Conservation (phyloP, 2,888 invertebrate genomes). For the Xylota segnis region DNA sequence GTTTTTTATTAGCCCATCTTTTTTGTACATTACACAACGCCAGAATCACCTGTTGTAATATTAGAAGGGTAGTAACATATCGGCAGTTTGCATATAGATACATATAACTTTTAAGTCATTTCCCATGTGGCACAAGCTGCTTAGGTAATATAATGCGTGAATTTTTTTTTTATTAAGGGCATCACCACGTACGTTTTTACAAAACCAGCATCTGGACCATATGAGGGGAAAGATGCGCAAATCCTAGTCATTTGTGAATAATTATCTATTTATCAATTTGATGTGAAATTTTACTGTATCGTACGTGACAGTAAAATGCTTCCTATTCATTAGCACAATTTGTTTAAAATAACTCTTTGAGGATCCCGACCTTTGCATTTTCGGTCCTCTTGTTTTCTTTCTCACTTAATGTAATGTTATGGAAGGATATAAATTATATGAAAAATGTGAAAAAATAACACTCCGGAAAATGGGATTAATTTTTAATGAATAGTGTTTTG, state of each 20-base stretch:
- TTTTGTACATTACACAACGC: constrained; percentile 1
- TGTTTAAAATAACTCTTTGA: constrained; percentile 13
- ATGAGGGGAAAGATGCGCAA: background rate
- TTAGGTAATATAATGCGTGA: constrained; percentile 11
- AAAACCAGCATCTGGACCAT: background rate
- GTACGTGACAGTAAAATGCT: constrained; percentile 10
- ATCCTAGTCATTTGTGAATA: background rate
- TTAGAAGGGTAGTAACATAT: constrained; percentile 43
- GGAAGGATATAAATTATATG: constrained; percentile 54
- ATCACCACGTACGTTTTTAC: constrained; percentile 3
- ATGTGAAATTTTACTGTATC: constrained; percentile 6
- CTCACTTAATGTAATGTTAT: constrained; percentile 38
- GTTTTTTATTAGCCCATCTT: constrained; percentile 50
- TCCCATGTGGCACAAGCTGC: constrained; percentile 25
- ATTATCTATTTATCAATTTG: background rate
- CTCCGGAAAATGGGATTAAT: constrained; percentile 34
- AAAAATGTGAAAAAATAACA: constrained; percentile 17
- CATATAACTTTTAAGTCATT: constrained; percentile 3
- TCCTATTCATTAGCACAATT: constrained; percentile 51
- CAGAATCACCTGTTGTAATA: constrained; percentile 51
- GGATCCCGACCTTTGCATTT: constrained; percentile 16
- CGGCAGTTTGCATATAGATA: constrained; percentile 2
- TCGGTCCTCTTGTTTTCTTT: constrained; percentile 39
- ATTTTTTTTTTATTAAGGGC: constrained; percentile 1
- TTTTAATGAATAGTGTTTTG: constrained; percentile 37